A percentile compares a stretch with the other conserved stretches of the same genome.
These are phyloP conservation scores for Oscheius sp. DNA, from an alignment of 2,888 invertebrate species.

Conservation along the genomic window DNA sequence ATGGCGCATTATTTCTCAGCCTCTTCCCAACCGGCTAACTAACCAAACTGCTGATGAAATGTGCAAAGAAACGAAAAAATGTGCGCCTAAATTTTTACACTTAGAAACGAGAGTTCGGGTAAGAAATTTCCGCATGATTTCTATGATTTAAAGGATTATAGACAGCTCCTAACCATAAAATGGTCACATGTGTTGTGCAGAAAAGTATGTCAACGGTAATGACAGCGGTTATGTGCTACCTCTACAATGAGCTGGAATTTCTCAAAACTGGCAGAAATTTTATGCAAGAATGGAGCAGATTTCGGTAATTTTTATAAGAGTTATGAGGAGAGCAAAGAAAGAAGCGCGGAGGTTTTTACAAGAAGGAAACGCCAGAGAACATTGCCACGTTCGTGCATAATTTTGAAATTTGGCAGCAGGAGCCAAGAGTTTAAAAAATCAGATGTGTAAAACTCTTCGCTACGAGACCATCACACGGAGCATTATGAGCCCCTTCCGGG, in stretches of 20 bases:
- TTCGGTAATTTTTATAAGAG: conserved; percentile 35
- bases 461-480: conserved; percentile 1
- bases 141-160: no score
- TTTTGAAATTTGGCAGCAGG: not conserved
- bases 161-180: conserved; percentile 59
- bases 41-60: conserved; percentile 41
- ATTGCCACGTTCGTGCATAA: not conserved
- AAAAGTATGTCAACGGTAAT: conserved; percentile 67
- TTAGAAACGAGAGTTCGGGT: conserved; percentile 59
- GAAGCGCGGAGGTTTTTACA: not conserved
- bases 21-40: conserved; percentile 39
- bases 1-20: conserved; percentile 38
- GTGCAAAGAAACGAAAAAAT: conserved; percentile 42
- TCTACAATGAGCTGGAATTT: conserved; percentile 53
- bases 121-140: conserved; percentile 11
- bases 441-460: conserved; percentile 4
- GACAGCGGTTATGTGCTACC: conserved; percentile 61
- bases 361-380: conserved; percentile 1
- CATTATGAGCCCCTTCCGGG: not conserved
- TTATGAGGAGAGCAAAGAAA: not conserved
- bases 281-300: conserved; percentile 40
- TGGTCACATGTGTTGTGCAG: conserved; percentile 63
- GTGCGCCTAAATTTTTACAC: conserved; percentile 47
- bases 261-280: conserved; percentile 40
- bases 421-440: no score